Evolutionary conservation across 2,888 invertebrate species (phyloP).

Genomic region (Lithosia quadra): DNA sequence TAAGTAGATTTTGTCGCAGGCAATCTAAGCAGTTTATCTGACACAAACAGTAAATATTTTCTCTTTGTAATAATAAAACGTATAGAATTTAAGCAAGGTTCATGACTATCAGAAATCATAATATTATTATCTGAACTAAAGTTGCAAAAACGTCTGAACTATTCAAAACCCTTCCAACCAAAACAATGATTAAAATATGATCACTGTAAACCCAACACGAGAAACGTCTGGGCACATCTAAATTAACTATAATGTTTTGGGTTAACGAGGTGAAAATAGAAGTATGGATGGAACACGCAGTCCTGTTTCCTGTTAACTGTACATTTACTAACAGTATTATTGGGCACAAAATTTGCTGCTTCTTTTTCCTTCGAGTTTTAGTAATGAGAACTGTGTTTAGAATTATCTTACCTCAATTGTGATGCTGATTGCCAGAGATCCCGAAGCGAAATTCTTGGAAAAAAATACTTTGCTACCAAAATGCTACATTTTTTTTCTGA

Average conservation of each 20-base stretch:
- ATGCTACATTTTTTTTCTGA: not conserved
- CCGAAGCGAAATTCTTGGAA: too few relatives aligned
- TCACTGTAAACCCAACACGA: not conserved
- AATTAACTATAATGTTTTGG: constrained; percentile 57
- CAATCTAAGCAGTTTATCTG: too few relatives aligned
- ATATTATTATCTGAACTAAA: not conserved
- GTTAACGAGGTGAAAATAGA: constrained; percentile 54
- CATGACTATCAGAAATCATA: not conserved
- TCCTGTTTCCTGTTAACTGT: constrained; percentile 33
- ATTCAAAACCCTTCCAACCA: not conserved
- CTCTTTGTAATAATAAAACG: too few relatives aligned
- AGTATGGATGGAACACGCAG: constrained; percentile 36
- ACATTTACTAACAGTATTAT: constrained; percentile 22
- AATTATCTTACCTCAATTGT: constrained; percentile 1
- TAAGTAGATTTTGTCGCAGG: too few relatives aligned
- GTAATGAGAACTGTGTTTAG: constrained; percentile 4
- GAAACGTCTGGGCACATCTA: constrained; percentile 37
- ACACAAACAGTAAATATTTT: too few relatives aligned
- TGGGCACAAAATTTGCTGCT: constrained; percentile 19
- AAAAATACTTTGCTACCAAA: not conserved
- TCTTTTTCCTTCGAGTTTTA: constrained; percentile 21
- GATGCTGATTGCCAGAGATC: not conserved
- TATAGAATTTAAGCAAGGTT: too few relatives aligned
- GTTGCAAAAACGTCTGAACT: not conserved
- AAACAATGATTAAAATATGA: not conserved